Percentiles rank a stretch among this genome's conserved stretches.
These are phyloP conservation scores for Macrocentrus cingulum DNA, from an alignment of 1,140 invertebrate species.

Conservation along the genomic window DNA sequence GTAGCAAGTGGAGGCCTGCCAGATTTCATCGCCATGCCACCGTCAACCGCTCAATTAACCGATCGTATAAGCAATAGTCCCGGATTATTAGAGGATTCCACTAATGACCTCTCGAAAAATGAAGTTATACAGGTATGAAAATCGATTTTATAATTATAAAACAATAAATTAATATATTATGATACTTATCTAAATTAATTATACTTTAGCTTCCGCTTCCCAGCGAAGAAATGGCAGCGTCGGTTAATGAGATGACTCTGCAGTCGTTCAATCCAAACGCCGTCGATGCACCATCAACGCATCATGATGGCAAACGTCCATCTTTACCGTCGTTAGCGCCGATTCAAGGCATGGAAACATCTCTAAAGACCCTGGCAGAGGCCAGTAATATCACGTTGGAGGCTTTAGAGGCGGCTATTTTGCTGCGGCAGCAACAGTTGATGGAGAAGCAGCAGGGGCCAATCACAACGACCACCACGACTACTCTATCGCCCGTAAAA, in stretches of 20 bases:
- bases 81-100: conserved; percentile 43
- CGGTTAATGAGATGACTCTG: conserved; percentile 48
- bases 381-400: conserved; percentile 76
- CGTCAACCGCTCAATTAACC: conserved; percentile 46
- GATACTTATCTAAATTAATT: neutral
- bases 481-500: conserved; percentile 39
- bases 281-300: conserved; percentile 29
- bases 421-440: conserved; percentile 68
- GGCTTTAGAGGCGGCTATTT: conserved; percentile 71
- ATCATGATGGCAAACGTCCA: conserved; percentile 44
- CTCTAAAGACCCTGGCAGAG: conserved; percentile 58
- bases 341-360: conserved; percentile 60
- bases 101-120: conserved; percentile 52
- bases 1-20: conserved; percentile 39
- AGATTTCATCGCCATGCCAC: conserved; percentile 52
- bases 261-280: conserved; percentile 44
- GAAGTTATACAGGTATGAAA: conserved; percentile 45
- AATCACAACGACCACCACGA: conserved; percentile 52
- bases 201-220: conserved; percentile 45
- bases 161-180: neutral
- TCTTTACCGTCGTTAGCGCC: conserved; percentile 44
- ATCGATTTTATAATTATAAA: neutral
- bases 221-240: conserved; percentile 41
- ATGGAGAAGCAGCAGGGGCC: conserved; percentile 62
- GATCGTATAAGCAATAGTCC: conserved; percentile 51